Base-by-base conservation (phyloP, 2,888 invertebrate species). In the Bombyx huttoni region DNA sequence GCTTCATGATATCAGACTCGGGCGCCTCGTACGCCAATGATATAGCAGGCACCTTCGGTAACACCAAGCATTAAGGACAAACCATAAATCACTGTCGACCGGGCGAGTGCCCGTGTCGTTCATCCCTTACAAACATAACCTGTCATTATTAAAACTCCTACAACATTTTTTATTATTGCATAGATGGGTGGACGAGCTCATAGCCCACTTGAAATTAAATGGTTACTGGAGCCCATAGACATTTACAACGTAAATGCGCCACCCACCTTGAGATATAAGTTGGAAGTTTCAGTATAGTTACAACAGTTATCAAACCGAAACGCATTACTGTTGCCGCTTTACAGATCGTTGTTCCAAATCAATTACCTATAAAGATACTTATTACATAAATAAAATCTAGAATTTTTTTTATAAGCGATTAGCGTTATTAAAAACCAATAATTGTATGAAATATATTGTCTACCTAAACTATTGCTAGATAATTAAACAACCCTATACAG, bases 1-100 rank as follows among this genome's bases (percentile, higher is more conserved):
- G 94, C 94, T 98, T 98, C 98, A 98, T 98, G 91, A 98, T 98
- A 94, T 98, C 98, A 89, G 96, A 96, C 93, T 98, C 98, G 89
- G 98, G 96, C 91, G 96, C 96, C 93, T 98, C 98, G 91, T 98
- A 98, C 91, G 98, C 98, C 92, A 98, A 94, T 90, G 98, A 98
- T 91, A 98, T 98, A 91, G 98, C 98, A 90, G 98, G 98, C 91
- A 97, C 96, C 97, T 96, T 92, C 88, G 82, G 89, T 89, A 89
- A 90, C 86, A 89, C 82, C 82, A 89, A 85, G 81, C 82, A 83
- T 87, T 89, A 84, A 85, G 83, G 70, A 81, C 73, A 81, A 73
- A 75, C 74, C 75, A 75, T 67, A 76, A 60, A 64, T 65, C 64
- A 62, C 63, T 59, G 63, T 57, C 55, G 59, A 63, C 54, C 58